These are phyloP conservation scores for Bujurquina vittata DNA, from an alignment of 2,113 vertebrate genomes.

Conservation along the genomic window DNA sequence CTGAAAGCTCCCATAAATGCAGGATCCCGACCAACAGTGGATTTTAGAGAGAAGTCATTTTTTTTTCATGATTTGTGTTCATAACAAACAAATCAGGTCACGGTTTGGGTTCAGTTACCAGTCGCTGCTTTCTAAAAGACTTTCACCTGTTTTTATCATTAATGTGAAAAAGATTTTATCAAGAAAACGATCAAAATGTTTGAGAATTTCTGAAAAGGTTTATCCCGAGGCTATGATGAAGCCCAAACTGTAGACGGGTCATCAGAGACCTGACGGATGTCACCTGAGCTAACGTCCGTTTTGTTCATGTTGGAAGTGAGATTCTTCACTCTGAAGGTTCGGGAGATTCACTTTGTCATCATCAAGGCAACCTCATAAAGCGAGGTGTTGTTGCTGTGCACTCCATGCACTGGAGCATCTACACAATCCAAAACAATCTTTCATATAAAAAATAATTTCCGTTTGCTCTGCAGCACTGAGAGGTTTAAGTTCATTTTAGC, in stretches of 20 bases:
- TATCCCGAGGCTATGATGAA: too few relatives aligned
- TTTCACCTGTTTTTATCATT: background rate
- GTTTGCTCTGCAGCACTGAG: too few relatives aligned
- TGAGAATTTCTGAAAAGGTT: background rate
- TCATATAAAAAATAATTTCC: background rate
- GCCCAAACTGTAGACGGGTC: too few relatives aligned
- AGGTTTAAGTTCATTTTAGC: too few relatives aligned
- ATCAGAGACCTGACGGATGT: too few relatives aligned
- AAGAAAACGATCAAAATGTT: background rate
- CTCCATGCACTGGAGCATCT: background rate
- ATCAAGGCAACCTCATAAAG: background rate
- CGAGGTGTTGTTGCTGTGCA: background rate
- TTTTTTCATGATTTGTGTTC: background rate
- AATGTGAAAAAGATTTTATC: background rate
- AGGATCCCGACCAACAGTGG: background rate
- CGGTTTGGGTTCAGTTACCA: too few relatives aligned
- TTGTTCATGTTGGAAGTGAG: too few relatives aligned
- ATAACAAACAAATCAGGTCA: background rate
- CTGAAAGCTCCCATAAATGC: too few relatives aligned
- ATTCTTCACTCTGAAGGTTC: background rate
- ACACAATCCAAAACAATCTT: background rate
- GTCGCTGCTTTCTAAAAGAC: background rate
- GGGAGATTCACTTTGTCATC: background rate
- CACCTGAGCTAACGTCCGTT: too few relatives aligned
- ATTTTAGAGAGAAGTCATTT: background rate